These are phyloP conservation scores for Notodonta dromedarius DNA, from an alignment of 2,888 invertebrate genomes.

Conservation along the genomic window DNA sequence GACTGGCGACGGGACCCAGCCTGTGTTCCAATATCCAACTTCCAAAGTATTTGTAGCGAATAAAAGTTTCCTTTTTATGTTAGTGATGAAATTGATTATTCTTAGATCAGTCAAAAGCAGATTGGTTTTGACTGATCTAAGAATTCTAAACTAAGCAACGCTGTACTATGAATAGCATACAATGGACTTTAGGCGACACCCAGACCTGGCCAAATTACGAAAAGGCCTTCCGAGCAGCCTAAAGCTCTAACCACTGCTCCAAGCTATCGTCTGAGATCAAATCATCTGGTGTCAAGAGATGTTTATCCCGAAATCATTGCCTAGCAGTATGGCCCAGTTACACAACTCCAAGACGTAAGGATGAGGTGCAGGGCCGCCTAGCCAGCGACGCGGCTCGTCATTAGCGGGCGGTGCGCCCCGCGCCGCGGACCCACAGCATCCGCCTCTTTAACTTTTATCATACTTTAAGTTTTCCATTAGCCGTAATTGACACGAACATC, in stretches of 20 bases:
- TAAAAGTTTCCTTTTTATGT: neutral
- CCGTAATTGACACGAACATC: conserved; percentile 83
- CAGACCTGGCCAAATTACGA: no score
- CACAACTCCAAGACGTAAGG: neutral
- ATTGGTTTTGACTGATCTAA: no score
- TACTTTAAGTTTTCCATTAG: conserved; percentile 85
- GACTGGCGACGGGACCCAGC: neutral
- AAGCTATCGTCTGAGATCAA: no score
- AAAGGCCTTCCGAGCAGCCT: no score
- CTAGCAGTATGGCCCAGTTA: neutral
- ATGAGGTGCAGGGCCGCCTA: neutral
- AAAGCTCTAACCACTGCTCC: no score
- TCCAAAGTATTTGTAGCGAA: neutral
- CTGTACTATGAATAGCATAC: no score
- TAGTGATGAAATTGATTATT: neutral
- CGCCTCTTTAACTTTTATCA: conserved; percentile 80
- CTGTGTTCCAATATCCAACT: neutral
- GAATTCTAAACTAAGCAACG: no score
- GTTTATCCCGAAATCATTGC: neutral
- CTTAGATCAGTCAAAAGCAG: no score
- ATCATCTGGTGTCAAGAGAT: no score
- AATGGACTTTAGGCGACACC: no score
- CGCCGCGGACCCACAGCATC: conserved; percentile 64
- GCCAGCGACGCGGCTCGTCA: conserved; percentile 36
- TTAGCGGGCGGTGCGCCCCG: conserved; percentile 42